A percentile compares a stretch with the other conserved stretches of the same genome.
phyloP scores from a whole-genome alignment of 2,113 vertebrate genomes.

The Gila orcuttii region DNA sequence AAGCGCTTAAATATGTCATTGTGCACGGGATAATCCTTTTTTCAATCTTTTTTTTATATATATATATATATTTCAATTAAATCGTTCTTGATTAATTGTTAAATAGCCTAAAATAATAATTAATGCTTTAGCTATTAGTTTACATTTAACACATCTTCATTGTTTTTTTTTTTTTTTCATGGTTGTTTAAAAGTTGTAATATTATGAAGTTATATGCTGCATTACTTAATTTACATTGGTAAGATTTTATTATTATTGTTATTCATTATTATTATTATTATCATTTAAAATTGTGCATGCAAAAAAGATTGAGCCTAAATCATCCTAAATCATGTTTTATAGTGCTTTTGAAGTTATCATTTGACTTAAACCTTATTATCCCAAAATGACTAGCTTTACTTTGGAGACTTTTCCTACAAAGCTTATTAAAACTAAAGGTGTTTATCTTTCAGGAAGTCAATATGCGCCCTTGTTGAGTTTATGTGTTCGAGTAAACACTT shows the following conservation, averaged over 20 bases:
- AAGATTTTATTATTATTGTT: background rate
- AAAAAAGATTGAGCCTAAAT: background rate
- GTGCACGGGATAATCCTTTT: slow-evolving; percentile 15
- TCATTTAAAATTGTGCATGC: background rate
- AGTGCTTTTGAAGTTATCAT: background rate
- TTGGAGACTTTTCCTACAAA: background rate
- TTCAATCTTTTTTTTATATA: background rate
- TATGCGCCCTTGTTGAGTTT: slow-evolving; percentile 39
- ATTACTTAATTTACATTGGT: background rate
- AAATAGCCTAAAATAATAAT: background rate
- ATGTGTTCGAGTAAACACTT: slow-evolving; percentile 53
- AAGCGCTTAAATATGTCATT: slow-evolving; percentile 35
- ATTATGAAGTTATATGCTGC: background rate
- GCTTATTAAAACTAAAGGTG: slow-evolving; percentile 23
- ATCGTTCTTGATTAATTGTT: background rate
- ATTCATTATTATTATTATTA: background rate
- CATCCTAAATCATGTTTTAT: no score
- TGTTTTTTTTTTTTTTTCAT: background rate
- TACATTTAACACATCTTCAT: background rate
- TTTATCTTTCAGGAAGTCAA: slow-evolving; percentile 31
- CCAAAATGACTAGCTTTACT: slow-evolving; percentile 6
- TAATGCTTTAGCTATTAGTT: background rate
- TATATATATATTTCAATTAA: background rate
- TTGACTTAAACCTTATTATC: background rate
- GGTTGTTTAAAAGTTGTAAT: background rate